Percentiles rank a stretch among this genome's conserved stretches.
Conservation (phyloP, 2,888 invertebrate species). For the Oligia fasciuncula region DNA sequence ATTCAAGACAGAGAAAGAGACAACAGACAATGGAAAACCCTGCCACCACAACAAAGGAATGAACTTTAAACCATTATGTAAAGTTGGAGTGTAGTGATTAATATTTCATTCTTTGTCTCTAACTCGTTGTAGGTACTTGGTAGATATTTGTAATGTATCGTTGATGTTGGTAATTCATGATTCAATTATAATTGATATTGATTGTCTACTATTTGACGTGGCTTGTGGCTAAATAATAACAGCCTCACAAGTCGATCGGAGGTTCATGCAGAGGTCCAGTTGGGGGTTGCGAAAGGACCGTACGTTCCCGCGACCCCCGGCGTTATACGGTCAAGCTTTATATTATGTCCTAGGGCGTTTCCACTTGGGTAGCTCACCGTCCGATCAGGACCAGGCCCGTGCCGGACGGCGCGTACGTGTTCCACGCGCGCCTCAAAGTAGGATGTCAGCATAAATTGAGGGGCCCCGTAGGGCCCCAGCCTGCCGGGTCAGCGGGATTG, state of each 20-base stretch:
- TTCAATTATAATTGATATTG: neutral
- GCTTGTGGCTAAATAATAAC: neutral
- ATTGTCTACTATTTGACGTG: neutral
- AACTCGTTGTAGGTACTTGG: neutral
- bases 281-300: too few relatives aligned
- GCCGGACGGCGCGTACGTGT: too few relatives aligned
- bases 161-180: neutral
- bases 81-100: slow-evolving; percentile 43
- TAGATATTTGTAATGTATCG: slow-evolving; percentile 9
- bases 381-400: too few relatives aligned
- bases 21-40: slow-evolving; percentile 45
- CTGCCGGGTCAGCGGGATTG: too few relatives aligned
- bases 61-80: slow-evolving; percentile 55
- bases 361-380: too few relatives aligned
- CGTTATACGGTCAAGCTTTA: too few relatives aligned
- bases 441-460: too few relatives aligned
- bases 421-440: too few relatives aligned
- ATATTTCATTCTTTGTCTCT: slow-evolving; percentile 22
- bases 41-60: slow-evolving; percentile 52
- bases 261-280: too few relatives aligned
- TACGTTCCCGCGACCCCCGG: too few relatives aligned
- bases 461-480: too few relatives aligned
- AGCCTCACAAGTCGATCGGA: neutral
- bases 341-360: too few relatives aligned
- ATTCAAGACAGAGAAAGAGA: slow-evolving; percentile 13